Percentiles rank a stretch among this genome's conserved stretches.
phyloP scores from a whole-genome alignment of 1,140 invertebrate species.

The Drosophila yakuba region DNA sequence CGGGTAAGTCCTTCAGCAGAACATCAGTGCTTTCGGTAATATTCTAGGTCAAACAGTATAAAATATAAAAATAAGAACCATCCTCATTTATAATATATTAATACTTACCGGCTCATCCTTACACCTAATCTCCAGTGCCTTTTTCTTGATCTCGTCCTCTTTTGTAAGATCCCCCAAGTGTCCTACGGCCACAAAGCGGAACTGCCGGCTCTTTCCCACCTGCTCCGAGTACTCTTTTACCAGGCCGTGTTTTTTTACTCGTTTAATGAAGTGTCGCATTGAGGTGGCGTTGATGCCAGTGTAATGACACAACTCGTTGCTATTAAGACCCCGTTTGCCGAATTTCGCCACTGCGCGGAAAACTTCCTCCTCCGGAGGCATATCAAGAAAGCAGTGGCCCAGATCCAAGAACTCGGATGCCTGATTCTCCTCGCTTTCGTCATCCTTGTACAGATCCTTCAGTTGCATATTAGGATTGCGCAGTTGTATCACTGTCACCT shows the following conservation, averaged over 20 bases:
- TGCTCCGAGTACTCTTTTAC: constrained; percentile 56
- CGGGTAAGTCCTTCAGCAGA: constrained; percentile 45
- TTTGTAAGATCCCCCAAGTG: constrained; percentile 12
- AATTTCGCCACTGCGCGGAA: constrained; percentile 56
- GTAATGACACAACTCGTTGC: constrained; percentile 56
- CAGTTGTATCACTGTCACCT: constrained; percentile 44
- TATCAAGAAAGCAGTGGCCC: constrained; percentile 58
- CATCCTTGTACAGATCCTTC: constrained; percentile 79
- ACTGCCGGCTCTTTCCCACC: constrained; percentile 61
- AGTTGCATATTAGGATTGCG: constrained; percentile 56
- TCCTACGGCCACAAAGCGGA: constrained; percentile 44
- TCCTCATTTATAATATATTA: too few species aligned
- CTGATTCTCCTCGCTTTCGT: constrained; percentile 86
- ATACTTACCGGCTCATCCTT: constrained; percentile 62
- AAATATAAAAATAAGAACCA: too few species aligned
- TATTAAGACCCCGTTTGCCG: constrained; percentile 63
- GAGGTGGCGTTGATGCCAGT: constrained; percentile 40
- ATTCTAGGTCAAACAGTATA: constrained; percentile 17
- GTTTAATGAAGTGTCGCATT: constrained; percentile 54
- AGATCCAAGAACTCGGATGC: constrained; percentile 45
- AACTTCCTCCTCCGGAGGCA: constrained; percentile 67
- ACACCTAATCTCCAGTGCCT: constrained; percentile 44
- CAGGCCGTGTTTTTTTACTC: constrained; percentile 21
- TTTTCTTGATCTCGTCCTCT: constrained; percentile 25
- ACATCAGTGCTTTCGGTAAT: constrained; percentile 33